Evolutionary conservation across 2,888 invertebrate genomes (phyloP), one percentile per base, ranked within the genome.

Genomic region (Resseliella maxima): DNA sequence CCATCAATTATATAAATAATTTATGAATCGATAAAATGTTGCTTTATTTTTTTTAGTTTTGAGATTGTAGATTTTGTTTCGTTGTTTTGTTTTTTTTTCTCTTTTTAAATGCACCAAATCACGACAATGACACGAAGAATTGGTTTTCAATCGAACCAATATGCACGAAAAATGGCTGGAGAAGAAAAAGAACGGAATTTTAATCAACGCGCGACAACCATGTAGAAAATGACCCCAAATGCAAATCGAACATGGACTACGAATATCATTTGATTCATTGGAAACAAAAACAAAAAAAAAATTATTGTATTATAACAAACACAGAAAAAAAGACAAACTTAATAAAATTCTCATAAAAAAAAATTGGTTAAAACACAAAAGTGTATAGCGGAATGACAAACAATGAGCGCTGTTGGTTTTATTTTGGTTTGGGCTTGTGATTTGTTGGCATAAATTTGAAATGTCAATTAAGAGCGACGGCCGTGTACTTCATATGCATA

Each of bases 201-300:
- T n/a, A 83, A 83, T 83, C 83, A 83, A 83, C 38, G 83, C 38
- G n/a, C 3, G 21, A 81, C 35, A 81, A 81, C 81, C 10, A 81
- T 36, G 72, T 72, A 15, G 83, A 83, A 83, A 38, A 83, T 83
- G 83, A 83, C 83, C 83, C 38, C 38, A 83, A 83, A 83, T 38
- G 83, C 83, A 83, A 83, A 83, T 83, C 83, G 83, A 83, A 83
- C 38, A 83, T 83, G 83, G 83, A 83, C 83, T 83, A 83, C 83
- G 83, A 83, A 83, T 83, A 83, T 38, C 83, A 83, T 83, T 83
- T 83, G 83, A 83, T 83, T 83, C 83, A 83, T 83, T 83, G 38
- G 38, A 83, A 36, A n/a, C 21, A 38, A 18, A 24, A 27, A 38
- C 6, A 83, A 83, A 36, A 83, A 83, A 31, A 72, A 5, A 31